phyloP scores from a whole-genome alignment of 2,888 invertebrate genomes.

The Caprella mutica region DNA sequence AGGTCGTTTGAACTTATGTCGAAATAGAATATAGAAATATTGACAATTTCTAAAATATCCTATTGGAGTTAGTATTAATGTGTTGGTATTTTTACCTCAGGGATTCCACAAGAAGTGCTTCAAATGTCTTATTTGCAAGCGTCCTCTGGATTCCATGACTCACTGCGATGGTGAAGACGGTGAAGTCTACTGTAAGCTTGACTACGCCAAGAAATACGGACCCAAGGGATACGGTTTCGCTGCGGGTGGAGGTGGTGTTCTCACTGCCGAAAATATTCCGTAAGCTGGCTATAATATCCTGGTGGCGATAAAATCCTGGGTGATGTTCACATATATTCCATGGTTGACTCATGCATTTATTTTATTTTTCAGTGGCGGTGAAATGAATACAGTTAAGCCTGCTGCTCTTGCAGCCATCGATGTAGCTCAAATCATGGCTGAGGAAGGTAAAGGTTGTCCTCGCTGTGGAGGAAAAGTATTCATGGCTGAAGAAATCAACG shows the following conservation, averaged over 20 bases:
- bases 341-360: too few relatives aligned
- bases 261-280: conserved; percentile 43
- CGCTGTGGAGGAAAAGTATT: conserved; percentile 80
- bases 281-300: too few relatives aligned
- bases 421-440: conserved; percentile 68
- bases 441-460: conserved; percentile 75
- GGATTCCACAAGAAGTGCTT: conserved; percentile 90
- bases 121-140: conserved; percentile 83
- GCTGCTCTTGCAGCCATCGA: conserved; percentile 47
- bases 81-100: too few relatives aligned
- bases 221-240: conserved; percentile 96
- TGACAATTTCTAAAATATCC: too few relatives aligned
- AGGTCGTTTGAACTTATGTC: too few relatives aligned
- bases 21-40: too few relatives aligned
- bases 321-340: too few relatives aligned
- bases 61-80: too few relatives aligned
- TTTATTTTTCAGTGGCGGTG: conserved; percentile 31
- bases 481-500: conserved; percentile 84
- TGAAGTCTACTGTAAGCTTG: conserved; percentile 83
- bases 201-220: conserved; percentile 95
- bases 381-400: conserved; percentile 24
- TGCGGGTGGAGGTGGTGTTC: conserved; percentile 63
- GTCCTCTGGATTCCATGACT: conserved; percentile 87
- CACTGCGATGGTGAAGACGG: conserved; percentile 88
- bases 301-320: too few relatives aligned